These are phyloP conservation scores for Micromesistius poutassou DNA, from an alignment of 2,797 vertebrate species.

Conservation along the genomic window DNA sequence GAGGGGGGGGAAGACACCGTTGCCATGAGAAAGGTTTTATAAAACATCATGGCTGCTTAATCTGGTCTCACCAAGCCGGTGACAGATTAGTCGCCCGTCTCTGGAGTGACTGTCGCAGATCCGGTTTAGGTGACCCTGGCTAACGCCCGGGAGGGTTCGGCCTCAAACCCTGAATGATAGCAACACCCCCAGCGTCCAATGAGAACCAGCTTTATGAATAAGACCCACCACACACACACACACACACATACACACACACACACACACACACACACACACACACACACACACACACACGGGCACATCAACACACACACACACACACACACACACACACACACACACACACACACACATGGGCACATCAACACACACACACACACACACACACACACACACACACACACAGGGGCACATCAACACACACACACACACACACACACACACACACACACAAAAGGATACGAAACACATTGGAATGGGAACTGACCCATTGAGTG, in stretches of 20 bases:
- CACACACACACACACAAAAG: not conserved
- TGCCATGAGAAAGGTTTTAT: slow-evolving; percentile 67
- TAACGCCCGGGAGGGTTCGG: slow-evolving; percentile 61
- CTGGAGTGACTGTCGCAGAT: slow-evolving; percentile 65
- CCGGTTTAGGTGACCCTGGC: slow-evolving; percentile 69
- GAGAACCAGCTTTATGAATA: not conserved
- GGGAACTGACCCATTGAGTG: not conserved
- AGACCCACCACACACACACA: not conserved
- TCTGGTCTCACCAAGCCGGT: slow-evolving; percentile 70
- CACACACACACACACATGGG: not conserved
- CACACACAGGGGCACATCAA: slow-evolving; percentile 18
- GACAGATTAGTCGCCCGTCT: slow-evolving; percentile 70
- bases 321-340: slow-evolving; percentile 9
- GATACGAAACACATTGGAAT: not conserved
- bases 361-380: too few species aligned
- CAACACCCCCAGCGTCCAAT: not conserved
- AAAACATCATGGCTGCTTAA: slow-evolving; percentile 71
- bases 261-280: not conserved
- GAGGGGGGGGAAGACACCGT: slow-evolving; percentile 54
- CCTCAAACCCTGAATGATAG: not conserved
- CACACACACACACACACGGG: slow-evolving; percentile 7
- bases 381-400: not conserved
- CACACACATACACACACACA: not conserved
- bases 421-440: not conserved
- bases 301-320: slow-evolving; percentile 16